Evolutionary conservation across 53 echinoderm and acorn worm species (phyloP).

Genomic region (Temnopleurus reevesii): DNA sequence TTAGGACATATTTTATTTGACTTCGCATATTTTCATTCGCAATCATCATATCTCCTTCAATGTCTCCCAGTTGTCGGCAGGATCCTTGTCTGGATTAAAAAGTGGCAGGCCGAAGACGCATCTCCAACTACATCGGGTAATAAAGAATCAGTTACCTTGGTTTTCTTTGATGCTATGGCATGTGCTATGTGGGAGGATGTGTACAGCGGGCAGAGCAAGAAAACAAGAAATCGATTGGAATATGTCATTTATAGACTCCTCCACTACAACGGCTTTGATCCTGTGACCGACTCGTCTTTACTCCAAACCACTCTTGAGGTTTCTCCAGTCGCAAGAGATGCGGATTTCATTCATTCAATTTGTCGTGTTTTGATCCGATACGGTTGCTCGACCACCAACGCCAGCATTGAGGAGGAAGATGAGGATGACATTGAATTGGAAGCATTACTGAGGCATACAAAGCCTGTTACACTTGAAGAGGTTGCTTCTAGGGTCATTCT

Average conservation of each 20-base stretch:
- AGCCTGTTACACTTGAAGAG: too few relatives aligned
- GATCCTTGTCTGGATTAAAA: background rate
- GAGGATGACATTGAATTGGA: background rate
- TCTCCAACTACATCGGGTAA: too few relatives aligned
- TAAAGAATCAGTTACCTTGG: background rate
- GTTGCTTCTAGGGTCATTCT: too few relatives aligned
- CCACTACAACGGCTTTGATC: background rate
- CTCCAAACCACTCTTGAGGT: background rate
- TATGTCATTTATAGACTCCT: background rate
- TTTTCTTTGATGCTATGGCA: background rate
- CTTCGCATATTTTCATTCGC: background rate
- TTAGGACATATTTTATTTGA: background rate
- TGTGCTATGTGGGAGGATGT: background rate
- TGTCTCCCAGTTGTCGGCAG: background rate
- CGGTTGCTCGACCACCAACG: background rate
- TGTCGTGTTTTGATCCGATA: background rate
- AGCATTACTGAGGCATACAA: background rate
- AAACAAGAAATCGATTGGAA: background rate
- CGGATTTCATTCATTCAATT: conserved; percentile 9
- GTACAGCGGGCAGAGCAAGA: background rate
- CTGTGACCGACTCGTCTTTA: background rate
- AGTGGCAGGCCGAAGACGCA: too few relatives aligned
- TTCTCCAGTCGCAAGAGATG: background rate
- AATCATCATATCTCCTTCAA: background rate
- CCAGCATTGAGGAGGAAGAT: background rate